Percentiles rank a stretch among this genome's conserved stretches.
Conservation (phyloP, 2,113 vertebrate genomes). For the Mesitornis unicolor region DNA sequence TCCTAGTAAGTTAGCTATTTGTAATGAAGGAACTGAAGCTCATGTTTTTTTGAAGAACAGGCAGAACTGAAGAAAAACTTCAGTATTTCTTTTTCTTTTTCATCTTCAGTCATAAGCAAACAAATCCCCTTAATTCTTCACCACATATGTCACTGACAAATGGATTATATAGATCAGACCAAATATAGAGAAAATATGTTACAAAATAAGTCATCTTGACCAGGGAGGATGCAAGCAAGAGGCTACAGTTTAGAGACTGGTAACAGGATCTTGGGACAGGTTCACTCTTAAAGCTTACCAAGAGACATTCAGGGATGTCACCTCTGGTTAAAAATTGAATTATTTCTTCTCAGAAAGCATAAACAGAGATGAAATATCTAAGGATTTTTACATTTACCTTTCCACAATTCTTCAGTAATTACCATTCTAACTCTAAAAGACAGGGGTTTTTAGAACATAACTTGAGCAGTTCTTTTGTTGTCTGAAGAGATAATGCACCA, state of each 20-base stretch:
- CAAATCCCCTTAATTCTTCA: not conserved
- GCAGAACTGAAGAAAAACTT: not conserved
- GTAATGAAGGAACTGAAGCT: not conserved
- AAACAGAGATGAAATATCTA: not conserved
- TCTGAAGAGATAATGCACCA: not conserved
- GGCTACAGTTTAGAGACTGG: not conserved
- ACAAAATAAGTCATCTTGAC: not conserved
- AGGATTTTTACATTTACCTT: not conserved
- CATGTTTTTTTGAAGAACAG: rapidly evolving
- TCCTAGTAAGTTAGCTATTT: not conserved
- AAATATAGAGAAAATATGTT: not conserved
- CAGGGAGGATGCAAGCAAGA: not conserved
- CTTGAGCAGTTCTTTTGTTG: not conserved
- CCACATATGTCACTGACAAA: not conserved
- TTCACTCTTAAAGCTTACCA: not conserved
- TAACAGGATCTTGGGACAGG: not conserved
- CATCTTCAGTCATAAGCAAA: not conserved
- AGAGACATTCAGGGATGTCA: not conserved
- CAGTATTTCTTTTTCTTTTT: not conserved
- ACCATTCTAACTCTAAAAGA: not conserved
- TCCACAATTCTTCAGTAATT: not conserved
- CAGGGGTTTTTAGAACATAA: not conserved
- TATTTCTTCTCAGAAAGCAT: not conserved
- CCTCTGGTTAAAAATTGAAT: not conserved
- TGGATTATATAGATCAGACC: not conserved